Conservation (phyloP, 2,888 invertebrate species). For the Timema podura region DNA sequence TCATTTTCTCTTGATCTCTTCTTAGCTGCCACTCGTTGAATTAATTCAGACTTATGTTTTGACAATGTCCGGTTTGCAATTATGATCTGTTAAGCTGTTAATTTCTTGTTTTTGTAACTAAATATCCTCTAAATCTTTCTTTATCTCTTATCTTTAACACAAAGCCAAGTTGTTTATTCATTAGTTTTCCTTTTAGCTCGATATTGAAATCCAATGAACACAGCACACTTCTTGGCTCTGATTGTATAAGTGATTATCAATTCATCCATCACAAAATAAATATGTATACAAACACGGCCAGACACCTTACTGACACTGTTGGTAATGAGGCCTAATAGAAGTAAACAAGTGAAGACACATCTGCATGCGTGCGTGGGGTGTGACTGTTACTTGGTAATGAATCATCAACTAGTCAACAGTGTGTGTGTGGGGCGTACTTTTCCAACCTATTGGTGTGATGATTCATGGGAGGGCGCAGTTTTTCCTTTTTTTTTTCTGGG, state of each 20-base stretch:
- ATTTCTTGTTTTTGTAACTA: not conserved
- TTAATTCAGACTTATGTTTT: not conserved
- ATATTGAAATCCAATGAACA: not conserved
- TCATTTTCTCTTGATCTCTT: not conserved
- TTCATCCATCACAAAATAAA: slow-evolving; percentile 1
- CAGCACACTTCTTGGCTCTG: not conserved
- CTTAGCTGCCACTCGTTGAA: not conserved
- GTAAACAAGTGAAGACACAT: not conserved
- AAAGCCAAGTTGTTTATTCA: not conserved
- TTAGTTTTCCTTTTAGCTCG: not conserved
- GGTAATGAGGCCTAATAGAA: not conserved
- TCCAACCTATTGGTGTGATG: not conserved
- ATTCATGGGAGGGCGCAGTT: not conserved
- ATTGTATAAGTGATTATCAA: not conserved
- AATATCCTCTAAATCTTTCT: not conserved
- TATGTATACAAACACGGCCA: not conserved
- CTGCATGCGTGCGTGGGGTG: not conserved
- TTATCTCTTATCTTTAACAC: not conserved
- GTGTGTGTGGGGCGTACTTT: not conserved
- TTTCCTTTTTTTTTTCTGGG: not conserved
- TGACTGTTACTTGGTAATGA: no score
- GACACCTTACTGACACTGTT: not conserved
- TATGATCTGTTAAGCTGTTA: not conserved
- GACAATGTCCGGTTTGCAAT: not conserved
- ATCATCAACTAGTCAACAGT: no score